phyloP scores from a whole-genome alignment of 2,888 invertebrate species.

The Andrena minutula region DNA sequence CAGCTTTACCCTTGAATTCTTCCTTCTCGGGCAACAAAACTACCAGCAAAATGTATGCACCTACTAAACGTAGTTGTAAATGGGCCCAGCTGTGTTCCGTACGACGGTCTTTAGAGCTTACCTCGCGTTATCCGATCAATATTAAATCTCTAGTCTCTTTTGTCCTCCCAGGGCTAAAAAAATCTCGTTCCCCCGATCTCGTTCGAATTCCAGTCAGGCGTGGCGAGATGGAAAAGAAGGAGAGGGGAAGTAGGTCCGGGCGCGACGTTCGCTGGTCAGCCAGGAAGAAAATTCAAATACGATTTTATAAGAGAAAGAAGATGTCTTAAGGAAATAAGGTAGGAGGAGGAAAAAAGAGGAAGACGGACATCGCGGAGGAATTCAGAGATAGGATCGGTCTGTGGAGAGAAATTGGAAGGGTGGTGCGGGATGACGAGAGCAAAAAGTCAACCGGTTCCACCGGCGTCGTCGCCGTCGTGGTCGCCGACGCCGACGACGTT shows the following conservation, averaged over 20 bases:
- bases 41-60: no score
- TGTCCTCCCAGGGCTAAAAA: constrained; percentile 27
- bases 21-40: no score
- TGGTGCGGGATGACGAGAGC: constrained; percentile 65
- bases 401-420: constrained; percentile 69
- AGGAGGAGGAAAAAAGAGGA: constrained; percentile 1
- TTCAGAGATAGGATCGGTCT: constrained; percentile 58
- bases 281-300: constrained; percentile 70
- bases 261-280: constrained; percentile 51
- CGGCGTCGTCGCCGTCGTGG: constrained; percentile 45
- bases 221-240: constrained; percentile 18
- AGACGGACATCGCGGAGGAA: constrained; percentile 38
- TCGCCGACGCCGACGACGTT: constrained; percentile 24
- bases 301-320: constrained; percentile 60
- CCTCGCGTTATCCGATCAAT: constrained; percentile 2
- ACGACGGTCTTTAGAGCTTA: not conserved
- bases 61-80: no score
- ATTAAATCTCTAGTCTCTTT: constrained; percentile 2
- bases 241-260: constrained; percentile 35
- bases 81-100: no score
- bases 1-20: no score
- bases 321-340: constrained; percentile 65
- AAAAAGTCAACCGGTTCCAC: constrained; percentile 65
- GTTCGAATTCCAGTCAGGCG: constrained; percentile 54
- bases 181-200: constrained; percentile 39